phyloP scores from a whole-genome alignment of 2,888 invertebrate species.

The Ceraclea dissimilis region DNA sequence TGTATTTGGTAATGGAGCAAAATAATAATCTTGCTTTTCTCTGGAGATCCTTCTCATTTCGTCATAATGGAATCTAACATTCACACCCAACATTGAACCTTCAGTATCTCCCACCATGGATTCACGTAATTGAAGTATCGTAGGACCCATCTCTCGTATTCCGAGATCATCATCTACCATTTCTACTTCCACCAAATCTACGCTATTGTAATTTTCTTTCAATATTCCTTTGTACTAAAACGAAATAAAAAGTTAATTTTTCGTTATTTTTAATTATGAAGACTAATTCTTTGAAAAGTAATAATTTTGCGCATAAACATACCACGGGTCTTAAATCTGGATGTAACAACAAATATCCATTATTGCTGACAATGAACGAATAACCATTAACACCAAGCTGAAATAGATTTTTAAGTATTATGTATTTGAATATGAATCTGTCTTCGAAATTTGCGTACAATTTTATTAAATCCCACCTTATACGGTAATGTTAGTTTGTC shows the following conservation, averaged over 20 bases:
- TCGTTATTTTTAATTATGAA: background rate
- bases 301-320: conserved; percentile 26
- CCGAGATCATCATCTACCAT: conserved; percentile 63
- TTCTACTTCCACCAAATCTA: conserved; percentile 93
- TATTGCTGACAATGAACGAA: conserved; percentile 93
- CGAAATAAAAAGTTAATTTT: background rate
- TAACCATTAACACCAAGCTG: conserved; percentile 95
- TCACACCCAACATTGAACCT: conserved; percentile 57
- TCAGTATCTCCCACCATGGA: conserved; percentile 63
- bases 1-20: conserved; percentile 70
- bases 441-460: no score
- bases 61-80: conserved; percentile 78
- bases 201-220: conserved; percentile 93
- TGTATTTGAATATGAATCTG: no score
- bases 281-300: background rate
- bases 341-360: conserved; percentile 91
- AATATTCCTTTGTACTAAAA: conserved; percentile 53
- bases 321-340: conserved; percentile 87
- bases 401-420: conserved; percentile 29
- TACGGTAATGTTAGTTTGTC: conserved; percentile 82
- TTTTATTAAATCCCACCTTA: conserved; percentile 51
- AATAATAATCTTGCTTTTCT: conserved; percentile 77
- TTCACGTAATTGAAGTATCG: conserved; percentile 53
- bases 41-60: conserved; percentile 75
- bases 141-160: conserved; percentile 56